Evolutionary conservation across 2,888 invertebrate genomes (phyloP).

Genomic region (Strigamia crassipes): DNA sequence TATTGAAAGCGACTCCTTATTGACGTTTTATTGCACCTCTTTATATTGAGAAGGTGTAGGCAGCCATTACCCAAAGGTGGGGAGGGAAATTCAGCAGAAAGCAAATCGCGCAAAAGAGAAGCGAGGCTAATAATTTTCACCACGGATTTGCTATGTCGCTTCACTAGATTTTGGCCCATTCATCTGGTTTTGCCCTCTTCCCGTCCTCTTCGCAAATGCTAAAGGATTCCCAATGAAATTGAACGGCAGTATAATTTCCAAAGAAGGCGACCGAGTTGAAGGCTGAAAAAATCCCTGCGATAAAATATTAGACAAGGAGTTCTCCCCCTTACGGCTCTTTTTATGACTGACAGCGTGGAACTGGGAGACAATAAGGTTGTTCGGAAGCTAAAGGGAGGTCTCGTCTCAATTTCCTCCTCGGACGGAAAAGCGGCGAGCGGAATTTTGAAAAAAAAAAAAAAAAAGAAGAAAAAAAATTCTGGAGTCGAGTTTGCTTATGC

Average conservation of each 20-base stretch:
- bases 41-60: slow-evolving; percentile 21
- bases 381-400: slow-evolving; percentile 21
- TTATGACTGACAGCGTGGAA: slow-evolving; percentile 21
- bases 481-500: background rate
- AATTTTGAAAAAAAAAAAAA: too few relatives aligned
- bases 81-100: slow-evolving; percentile 11
- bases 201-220: slow-evolving; percentile 4
- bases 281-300: background rate
- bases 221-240: slow-evolving; percentile 21
- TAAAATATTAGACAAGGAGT: slow-evolving; percentile 10
- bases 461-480: too few relatives aligned
- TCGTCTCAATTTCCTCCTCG: slow-evolving; percentile 2
- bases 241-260: slow-evolving; percentile 16
- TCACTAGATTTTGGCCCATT: slow-evolving; percentile 6
- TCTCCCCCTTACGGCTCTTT: slow-evolving; percentile 10
- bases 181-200: slow-evolving; percentile 16
- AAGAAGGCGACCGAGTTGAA: background rate
- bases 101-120: slow-evolving; percentile 16
- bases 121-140: slow-evolving; percentile 21
- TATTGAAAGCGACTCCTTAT: slow-evolving; percentile 16
- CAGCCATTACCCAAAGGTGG: slow-evolving; percentile 16
- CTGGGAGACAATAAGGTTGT: slow-evolving; percentile 21
- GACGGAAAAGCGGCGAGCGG: background rate
- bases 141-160: slow-evolving; percentile 21
- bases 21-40: slow-evolving; percentile 16